Evolutionary conservation across 2,113 vertebrate species (phyloP).

Genomic region (Rhegmatorhina hoffmannsi): DNA sequence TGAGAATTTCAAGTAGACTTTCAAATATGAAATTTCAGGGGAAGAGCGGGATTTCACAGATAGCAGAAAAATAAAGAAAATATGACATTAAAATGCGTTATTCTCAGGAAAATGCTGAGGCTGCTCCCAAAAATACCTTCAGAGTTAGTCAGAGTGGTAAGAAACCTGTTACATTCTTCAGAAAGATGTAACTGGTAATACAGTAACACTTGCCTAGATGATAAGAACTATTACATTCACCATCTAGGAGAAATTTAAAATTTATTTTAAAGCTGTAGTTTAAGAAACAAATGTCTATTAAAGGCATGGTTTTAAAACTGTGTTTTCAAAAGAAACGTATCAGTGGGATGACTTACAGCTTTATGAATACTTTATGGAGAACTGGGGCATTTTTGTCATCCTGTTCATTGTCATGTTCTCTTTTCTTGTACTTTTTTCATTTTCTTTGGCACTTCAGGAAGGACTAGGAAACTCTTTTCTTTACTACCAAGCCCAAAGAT

Average conservation of each 20-base stretch:
- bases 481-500: not conserved
- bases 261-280: not conserved
- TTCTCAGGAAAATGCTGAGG: not conserved
- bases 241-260: not conserved
- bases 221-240: not conserved
- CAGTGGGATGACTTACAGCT: not conserved
- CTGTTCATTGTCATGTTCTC: not conserved
- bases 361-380: not conserved
- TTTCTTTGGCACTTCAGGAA: not conserved
- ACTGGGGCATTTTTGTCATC: not conserved
- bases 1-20: slow-evolving; percentile 4
- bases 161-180: not conserved
- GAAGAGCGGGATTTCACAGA: not conserved
- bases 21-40: not conserved
- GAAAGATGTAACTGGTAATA: not conserved
- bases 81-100: not conserved
- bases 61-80: not conserved
- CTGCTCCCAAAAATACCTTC: not conserved
- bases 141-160: not conserved
- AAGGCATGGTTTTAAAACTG: not conserved
- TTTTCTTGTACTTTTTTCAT: not conserved
- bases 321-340: not conserved
- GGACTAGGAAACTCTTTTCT: not conserved
- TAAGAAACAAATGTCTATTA: not conserved
- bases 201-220: not conserved